Evolutionary conservation across 2,797 vertebrate species (phyloP).

Genomic region (Saguinus oedipus): DNA sequence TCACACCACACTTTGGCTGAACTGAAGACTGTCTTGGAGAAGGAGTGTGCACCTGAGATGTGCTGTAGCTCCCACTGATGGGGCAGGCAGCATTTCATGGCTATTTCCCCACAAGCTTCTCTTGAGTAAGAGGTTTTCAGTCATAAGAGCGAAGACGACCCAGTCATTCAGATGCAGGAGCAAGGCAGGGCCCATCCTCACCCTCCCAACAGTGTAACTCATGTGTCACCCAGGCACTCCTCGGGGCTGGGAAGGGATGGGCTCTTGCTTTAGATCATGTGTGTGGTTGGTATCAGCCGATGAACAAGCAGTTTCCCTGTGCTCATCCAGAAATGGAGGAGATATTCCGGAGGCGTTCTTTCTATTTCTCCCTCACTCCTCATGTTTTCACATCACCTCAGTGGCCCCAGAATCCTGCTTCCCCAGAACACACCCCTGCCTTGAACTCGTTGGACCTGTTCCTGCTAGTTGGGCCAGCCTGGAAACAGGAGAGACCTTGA

Average conservation of each 20-base stretch:
- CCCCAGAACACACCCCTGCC: neutral
- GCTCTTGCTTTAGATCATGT: neutral
- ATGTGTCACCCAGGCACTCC: neutral
- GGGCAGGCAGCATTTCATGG: neutral
- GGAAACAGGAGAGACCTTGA: constrained; percentile 35
- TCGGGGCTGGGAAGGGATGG: neutral
- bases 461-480: neutral
- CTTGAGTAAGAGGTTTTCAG: neutral
- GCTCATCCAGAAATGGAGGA: neutral
- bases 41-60: neutral
- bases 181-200: neutral
- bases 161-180: neutral
- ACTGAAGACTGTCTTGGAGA: neutral
- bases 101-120: neutral
- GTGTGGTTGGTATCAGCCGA: neutral
- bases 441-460: neutral
- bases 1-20: neutral
- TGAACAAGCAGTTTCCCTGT: neutral
- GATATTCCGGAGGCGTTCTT: neutral
- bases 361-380: neutral
- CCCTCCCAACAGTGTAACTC: neutral
- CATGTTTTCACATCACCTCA: neutral
- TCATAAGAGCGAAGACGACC: neutral
- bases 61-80: no score
- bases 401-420: neutral